Evolutionary conservation across 1,140 invertebrate species (phyloP).

Genomic region (Elysia chlorotica): DNA sequence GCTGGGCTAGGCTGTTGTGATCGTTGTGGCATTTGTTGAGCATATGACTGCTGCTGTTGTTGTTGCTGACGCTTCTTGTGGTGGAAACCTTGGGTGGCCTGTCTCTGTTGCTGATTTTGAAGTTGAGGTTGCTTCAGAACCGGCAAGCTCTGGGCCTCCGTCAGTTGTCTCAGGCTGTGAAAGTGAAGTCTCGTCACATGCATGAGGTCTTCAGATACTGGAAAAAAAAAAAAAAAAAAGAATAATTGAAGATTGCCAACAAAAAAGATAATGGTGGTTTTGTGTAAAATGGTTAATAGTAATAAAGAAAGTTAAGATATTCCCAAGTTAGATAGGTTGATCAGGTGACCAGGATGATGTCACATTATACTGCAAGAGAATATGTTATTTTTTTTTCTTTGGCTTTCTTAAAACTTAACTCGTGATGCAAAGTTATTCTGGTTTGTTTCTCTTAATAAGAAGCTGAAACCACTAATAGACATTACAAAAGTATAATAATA

Average conservation of each 20-base stretch:
- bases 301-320: no score
- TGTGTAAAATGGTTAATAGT: no score
- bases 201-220: conserved; percentile 16
- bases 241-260: not conserved
- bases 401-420: no score
- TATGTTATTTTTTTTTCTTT: no score
- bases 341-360: no score
- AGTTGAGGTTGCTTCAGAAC: not conserved
- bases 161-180: not conserved
- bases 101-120: not conserved
- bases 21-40: not conserved
- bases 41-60: not conserved
- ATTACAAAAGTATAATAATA: no score
- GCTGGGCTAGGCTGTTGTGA: not conserved
- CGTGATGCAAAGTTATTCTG: no score
- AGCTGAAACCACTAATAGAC: no score
- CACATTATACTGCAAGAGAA: no score
- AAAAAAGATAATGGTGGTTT: not conserved
- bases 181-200: conserved; percentile 8
- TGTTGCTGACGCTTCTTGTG: not conserved
- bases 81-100: not conserved
- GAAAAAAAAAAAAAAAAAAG: not conserved
- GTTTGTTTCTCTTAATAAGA: no score
- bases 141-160: not conserved
- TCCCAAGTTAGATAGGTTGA: no score